Base-by-base conservation (phyloP, 2,888 invertebrate genomes). In the Leucophenga maculata region DNA sequence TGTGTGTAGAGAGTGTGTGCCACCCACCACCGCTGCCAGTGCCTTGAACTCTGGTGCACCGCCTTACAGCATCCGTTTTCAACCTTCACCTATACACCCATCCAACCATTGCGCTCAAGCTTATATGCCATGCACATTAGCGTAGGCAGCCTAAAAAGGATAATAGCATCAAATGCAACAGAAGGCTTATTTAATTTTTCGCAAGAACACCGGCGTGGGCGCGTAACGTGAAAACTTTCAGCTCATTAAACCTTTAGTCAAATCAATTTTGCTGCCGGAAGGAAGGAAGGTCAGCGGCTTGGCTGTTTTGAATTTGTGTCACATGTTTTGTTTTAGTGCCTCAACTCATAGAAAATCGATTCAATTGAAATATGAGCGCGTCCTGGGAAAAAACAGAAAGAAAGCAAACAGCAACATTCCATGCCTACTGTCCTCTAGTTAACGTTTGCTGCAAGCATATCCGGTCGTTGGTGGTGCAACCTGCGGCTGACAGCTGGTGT, bases 1-100 rank as follows among this genome's bases (percentile, higher is more conserved):
- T 44, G 65, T 32, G 72, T 64, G 69, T 65, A 66, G 32, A 8
- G n/a, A 55, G 70, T 65, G 67, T 55, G 39, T 6, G 65, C 20
- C 46, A 39, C 46, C 48, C 26, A 64, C 46, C 46, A 48, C 46
- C 62, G 26, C 46, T 48, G 26, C n/a, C 46, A 64, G 20, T 64
- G 48, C 55, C 54, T 66, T 66, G 54, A 32, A 57, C 67, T 67
- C 66, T n/a, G 13, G 18, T 50, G 50, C 39, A 39, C 39, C 11
- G 39, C 39, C 39, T 39, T 75, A 75, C 76, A 52, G 52, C 52
- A 52, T 20, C 20, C 20, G 52, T 18, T 18, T 16, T 16, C 4
- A 39, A 52, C 52, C 18, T 52, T 18, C 20, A 52, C 18, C 20
- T 52, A 3, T 1, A 52, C 3, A 11, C 48, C 6, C 13, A 14